Percentiles rank a stretch among this genome's conserved stretches.
phyloP scores from a whole-genome alignment of 2,797 vertebrate genomes.

The Protonibea diacanthus region DNA sequence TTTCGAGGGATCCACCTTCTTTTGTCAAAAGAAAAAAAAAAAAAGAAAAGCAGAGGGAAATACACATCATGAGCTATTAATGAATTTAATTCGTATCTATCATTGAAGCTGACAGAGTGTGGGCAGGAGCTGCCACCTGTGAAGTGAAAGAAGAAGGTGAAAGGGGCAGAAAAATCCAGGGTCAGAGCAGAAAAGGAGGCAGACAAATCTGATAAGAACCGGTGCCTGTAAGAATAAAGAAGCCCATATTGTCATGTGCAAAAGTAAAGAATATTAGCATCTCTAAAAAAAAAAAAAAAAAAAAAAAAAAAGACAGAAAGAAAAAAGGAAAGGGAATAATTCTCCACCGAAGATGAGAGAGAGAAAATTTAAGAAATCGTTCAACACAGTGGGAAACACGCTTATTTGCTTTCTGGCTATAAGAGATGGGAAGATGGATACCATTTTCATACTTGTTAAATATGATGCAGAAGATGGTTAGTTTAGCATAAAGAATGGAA shows the following conservation, averaged over 20 bases:
- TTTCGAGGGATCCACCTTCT: constrained; percentile 85
- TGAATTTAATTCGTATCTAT: constrained; percentile 3
- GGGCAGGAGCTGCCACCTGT: constrained; percentile 58
- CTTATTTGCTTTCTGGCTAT: accelerated
- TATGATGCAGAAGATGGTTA: neutral
- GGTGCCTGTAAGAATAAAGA: constrained; percentile 29
- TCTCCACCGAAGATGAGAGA: neutral
- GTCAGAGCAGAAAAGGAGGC: constrained; percentile 31
- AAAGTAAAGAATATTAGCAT: constrained; percentile 8
- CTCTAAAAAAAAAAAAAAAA: constrained; percentile 13
- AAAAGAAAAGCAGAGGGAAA: constrained; percentile 26
- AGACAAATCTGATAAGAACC: constrained; percentile 14
- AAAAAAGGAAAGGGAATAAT: neutral
- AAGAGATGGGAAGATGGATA: constrained; percentile 2
- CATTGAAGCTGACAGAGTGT: constrained; percentile 35
- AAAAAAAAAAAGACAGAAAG: constrained; percentile 8
- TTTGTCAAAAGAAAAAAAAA: constrained; percentile 18
- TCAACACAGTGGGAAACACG: neutral
- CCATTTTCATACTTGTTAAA: neutral
- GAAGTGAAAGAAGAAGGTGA: constrained; percentile 53
- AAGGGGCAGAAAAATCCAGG: neutral
- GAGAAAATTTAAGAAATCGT: neutral
- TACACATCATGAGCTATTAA: constrained; percentile 28
- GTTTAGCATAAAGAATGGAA: neutral
- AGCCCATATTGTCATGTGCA: constrained; percentile 37